phyloP scores from a whole-genome alignment of 1,140 invertebrate species.

The Drosophila lowei region DNA sequence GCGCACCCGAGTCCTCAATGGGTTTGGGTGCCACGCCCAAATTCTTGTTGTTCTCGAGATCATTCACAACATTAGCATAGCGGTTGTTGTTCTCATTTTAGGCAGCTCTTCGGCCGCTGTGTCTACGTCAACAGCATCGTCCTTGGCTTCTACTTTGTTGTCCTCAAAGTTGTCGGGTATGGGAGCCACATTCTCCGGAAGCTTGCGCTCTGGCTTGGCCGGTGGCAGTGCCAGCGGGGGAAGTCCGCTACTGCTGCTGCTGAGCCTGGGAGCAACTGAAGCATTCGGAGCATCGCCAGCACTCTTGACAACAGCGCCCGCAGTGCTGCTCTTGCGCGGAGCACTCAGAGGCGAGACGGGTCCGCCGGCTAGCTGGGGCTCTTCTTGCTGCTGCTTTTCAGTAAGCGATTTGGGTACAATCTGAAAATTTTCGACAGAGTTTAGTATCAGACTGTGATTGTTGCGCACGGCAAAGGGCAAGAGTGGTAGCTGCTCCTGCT shows the following conservation, averaged over 20 bases:
- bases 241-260: conserved; percentile 56
- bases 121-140: conserved; percentile 54
- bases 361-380: conserved; percentile 47
- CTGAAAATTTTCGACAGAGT: conserved; percentile 84
- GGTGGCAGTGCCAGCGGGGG: conserved; percentile 66
- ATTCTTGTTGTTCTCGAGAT: conserved; percentile 65
- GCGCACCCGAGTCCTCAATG: conserved; percentile 72
- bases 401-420: conserved; percentile 68
- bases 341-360: conserved; percentile 63
- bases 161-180: conserved; percentile 79
- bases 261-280: conserved; percentile 49
- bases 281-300: conserved; percentile 40
- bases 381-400: conserved; percentile 53
- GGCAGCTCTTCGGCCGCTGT: conserved; percentile 68
- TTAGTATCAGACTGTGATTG: conserved; percentile 78
- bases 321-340: conserved; percentile 61
- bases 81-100: conserved; percentile 78
- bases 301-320: conserved; percentile 15
- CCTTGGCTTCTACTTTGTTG: conserved; percentile 39
- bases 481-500: conserved; percentile 17
- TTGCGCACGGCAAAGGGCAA: conserved; percentile 49
- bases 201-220: conserved; percentile 68
- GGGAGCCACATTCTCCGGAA: conserved; percentile 80
- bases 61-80: conserved; percentile 71
- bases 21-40: conserved; percentile 36